phyloP scores from a whole-genome alignment of 2,888 invertebrate genomes.

The Trissolcus japonicus region DNA sequence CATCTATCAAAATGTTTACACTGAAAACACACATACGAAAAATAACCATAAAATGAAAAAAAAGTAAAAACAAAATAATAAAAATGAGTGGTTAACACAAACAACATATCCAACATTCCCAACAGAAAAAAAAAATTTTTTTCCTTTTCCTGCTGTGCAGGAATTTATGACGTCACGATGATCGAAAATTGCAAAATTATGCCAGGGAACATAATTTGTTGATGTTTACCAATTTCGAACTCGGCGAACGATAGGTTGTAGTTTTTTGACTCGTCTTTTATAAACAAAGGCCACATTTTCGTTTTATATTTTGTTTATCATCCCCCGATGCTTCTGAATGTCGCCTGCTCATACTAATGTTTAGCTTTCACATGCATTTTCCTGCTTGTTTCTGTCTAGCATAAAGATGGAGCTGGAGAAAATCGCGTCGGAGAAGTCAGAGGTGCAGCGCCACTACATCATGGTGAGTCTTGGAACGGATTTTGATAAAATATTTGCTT shows the following conservation, averaged over 20 bases:
- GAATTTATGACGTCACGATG: too few relatives aligned
- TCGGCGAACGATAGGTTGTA: constrained; percentile 47
- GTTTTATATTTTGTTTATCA: constrained; percentile 13
- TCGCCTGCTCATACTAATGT: constrained; percentile 71
- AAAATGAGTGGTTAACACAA: too few relatives aligned
- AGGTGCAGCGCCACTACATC: constrained; percentile 92
- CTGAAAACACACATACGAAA: too few relatives aligned
- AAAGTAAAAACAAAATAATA: too few relatives aligned
- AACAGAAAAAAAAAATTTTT: too few relatives aligned
- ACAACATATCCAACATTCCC: too few relatives aligned
- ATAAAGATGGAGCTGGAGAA: constrained; percentile 91
- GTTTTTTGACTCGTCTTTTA: constrained; percentile 15
- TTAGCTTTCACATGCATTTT: constrained; percentile 72
- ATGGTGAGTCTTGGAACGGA: constrained; percentile 81
- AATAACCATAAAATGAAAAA: too few relatives aligned
- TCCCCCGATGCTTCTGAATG: constrained; percentile 64
- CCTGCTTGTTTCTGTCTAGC: constrained; percentile 77
- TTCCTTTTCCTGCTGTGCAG: too few relatives aligned
- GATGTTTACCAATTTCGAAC: constrained; percentile 31
- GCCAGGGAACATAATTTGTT: constrained; percentile 24
- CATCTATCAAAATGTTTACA: too few relatives aligned
- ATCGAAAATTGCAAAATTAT: constrained; percentile 15
- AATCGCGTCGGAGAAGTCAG: constrained; percentile 89
- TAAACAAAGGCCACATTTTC: constrained; percentile 10
- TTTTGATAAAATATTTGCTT: too few relatives aligned